phyloP scores from a whole-genome alignment of 2,113 vertebrate genomes.

The Rhipidura dahli region DNA sequence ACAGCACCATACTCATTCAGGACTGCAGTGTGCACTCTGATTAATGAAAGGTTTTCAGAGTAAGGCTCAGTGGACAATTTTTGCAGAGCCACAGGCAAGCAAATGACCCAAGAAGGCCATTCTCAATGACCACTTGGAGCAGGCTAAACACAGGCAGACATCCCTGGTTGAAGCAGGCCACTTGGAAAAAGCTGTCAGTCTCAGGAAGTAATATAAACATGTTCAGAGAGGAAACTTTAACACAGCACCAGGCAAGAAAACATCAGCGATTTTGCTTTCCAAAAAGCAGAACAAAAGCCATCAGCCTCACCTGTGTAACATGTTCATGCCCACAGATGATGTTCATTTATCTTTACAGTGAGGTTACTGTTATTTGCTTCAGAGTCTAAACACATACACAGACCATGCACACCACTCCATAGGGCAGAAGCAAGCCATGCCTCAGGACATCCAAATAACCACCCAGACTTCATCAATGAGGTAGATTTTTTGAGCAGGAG shows the following conservation, averaged over 20 bases:
- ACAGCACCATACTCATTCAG: not conserved
- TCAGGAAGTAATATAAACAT: not conserved
- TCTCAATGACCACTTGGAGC: not conserved
- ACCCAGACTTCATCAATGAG: not conserved
- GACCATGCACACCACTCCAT: not conserved
- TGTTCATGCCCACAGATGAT: accelerated
- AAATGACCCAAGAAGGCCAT: not conserved
- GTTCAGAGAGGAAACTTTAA: not conserved
- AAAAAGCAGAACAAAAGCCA: not conserved
- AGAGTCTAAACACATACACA: not conserved
- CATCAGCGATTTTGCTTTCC: not conserved
- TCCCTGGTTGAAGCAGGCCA: not conserved
- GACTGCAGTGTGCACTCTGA: not conserved
- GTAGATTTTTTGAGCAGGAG: not conserved
- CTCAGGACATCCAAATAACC: not conserved
- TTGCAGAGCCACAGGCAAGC: not conserved
- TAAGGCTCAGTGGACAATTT: not conserved
- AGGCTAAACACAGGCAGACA: not conserved
- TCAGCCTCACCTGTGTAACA: not conserved
- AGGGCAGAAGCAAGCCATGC: not conserved
- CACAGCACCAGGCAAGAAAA: not conserved
- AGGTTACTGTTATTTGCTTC: not conserved
- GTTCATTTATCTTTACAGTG: not conserved
- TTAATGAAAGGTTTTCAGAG: not conserved
- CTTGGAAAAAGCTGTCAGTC: not conserved